Conservation (phyloP, 2,113 vertebrate species). For the Loxodonta africana region DNA sequence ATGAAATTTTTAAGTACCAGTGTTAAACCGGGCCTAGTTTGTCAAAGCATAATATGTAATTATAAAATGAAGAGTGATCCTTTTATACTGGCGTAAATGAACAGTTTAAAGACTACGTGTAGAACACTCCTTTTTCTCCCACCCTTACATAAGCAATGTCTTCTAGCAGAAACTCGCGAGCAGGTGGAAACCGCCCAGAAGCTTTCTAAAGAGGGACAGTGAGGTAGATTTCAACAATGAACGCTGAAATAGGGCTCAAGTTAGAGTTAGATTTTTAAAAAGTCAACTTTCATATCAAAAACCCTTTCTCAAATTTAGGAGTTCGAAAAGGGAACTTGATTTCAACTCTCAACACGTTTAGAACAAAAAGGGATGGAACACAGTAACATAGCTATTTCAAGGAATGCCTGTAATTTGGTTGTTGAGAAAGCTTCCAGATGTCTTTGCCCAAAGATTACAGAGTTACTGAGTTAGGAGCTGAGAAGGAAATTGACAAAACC, state of each 20-base stretch:
- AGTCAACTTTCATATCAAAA: not conserved
- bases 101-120: not conserved
- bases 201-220: not conserved
- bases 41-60: not conserved
- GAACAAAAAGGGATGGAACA: not conserved
- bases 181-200: not conserved
- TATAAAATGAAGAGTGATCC: not conserved
- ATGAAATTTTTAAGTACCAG: not conserved
- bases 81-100: not conserved
- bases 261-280: not conserved
- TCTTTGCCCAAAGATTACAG: not conserved
- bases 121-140: not conserved
- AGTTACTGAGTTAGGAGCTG: not conserved
- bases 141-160: not conserved
- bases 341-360: conserved; percentile 35
- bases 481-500: not conserved
- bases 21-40: not conserved
- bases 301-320: not conserved
- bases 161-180: not conserved
- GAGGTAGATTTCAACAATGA: not conserved
- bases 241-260: not conserved
- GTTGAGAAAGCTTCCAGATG: conserved; percentile 6
- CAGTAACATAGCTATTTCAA: conserved; percentile 2
- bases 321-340: not conserved
- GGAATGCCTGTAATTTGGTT: conserved; percentile 33